Base-by-base conservation (phyloP, 2,113 vertebrate genomes). In the Bos indicus region DNA sequence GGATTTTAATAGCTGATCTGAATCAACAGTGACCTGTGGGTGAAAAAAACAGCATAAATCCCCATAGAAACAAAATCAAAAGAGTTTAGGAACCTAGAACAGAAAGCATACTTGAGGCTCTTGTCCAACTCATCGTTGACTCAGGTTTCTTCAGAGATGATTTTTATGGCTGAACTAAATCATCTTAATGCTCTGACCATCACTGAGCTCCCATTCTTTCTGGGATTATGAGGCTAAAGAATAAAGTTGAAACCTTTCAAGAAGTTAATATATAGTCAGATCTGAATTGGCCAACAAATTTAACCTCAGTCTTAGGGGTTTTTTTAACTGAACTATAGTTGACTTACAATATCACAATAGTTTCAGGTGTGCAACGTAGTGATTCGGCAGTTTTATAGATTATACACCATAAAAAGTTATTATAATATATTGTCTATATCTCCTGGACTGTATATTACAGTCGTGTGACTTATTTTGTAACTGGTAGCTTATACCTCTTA, bases 101-200 rank as follows among this genome's bases (percentile, higher is more conserved):
- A 60, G 8, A 93, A 89, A 97, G 91, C 9, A 57, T 4, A 13
- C 28, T 19, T 57, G 25, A 67, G 56, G 48, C 2, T 62, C 21
- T 23, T 51, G 21, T 23, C n/a, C 74, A 3, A 13, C 19, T 48
- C 33, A 48, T 0, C 0, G 2, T 2, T 15, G 3, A 19, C 25
- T 21, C 62, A 91, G 81, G 11, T 28, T 1, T 8, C 85, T 88
- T 57, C 67, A 82, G 62, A 81, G 62, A 56, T 93, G 36, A 19
- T 88, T 88, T 97, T 43, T 67, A 83, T 36, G 19, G 46, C 46
- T 80, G 60, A 62, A 25, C 17, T 56, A 30, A 71, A 40, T 40
- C 15, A 78, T 60, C 48, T 48, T 40, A 62, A 43, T 71, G 12
- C 60, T 90, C 36, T 56, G 56, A 78, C 28, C 16, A 19, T 36